phyloP scores from a whole-genome alignment of 2,113 vertebrate genomes.

The Sus scrofa region T2T-Sscrofa CM000815.6:117369001-117369500 shows the following conservation, averaged over 20 bases:
- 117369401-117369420: not conserved
- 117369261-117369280: conserved; percentile 2
- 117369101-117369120: not conserved
- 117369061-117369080: not conserved
- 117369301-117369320: not conserved
- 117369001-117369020: not conserved
- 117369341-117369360: not conserved
- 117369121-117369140: not conserved
- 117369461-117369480: too few species aligned
- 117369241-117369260: not conserved
- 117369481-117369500: too few species aligned
- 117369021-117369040: not conserved
- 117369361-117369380: not conserved
- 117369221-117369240: not conserved
- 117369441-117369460: not conserved
- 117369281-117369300: not conserved
- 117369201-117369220: not conserved
- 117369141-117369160: not conserved
- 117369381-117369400: not conserved
- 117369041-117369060: not conserved
- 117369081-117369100: not conserved
- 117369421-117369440: not conserved
- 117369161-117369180: not conserved
- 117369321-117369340: not conserved
- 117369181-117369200: not conserved